phyloP scores from a whole-genome alignment of 2,888 invertebrate species.

The Scelioninae gen. 2 region DNA sequence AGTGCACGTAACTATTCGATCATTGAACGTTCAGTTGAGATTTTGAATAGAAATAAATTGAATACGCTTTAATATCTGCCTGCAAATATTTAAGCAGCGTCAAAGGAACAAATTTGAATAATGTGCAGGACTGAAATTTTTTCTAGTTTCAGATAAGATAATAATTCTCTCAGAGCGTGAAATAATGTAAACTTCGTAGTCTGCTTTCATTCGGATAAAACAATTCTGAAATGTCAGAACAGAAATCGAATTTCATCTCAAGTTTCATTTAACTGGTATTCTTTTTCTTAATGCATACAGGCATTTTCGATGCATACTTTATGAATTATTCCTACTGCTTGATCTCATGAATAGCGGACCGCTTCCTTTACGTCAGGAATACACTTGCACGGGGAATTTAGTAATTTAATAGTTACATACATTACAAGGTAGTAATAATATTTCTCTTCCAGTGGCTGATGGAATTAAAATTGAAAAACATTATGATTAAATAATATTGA shows the following conservation, averaged over 20 bases:
- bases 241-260: constrained; percentile 46
- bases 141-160: neutral
- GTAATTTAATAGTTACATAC: constrained; percentile 35
- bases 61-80: neutral
- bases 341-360: constrained; percentile 53
- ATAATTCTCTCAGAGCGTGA: too few relatives aligned
- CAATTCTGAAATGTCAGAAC: constrained; percentile 16
- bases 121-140: neutral
- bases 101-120: neutral
- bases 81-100: neutral
- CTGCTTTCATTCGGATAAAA: neutral
- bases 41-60: too few relatives aligned
- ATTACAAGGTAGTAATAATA: constrained; percentile 21
- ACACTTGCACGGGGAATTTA: constrained; percentile 30
- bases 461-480: too few relatives aligned
- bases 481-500: too few relatives aligned
- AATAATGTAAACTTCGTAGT: neutral
- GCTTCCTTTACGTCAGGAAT: constrained; percentile 41
- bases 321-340: constrained; percentile 50
- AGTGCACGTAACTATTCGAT: too few relatives aligned
- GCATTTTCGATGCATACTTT: constrained; percentile 53
- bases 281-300: constrained; percentile 49
- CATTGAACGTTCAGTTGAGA: too few relatives aligned
- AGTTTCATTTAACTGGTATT: constrained; percentile 36
- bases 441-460: too few relatives aligned